Evolutionary conservation across 2,797 vertebrate species (phyloP), one percentile per base, ranked within the genome.

Genomic region (Notamacropus eugenii): DNA sequence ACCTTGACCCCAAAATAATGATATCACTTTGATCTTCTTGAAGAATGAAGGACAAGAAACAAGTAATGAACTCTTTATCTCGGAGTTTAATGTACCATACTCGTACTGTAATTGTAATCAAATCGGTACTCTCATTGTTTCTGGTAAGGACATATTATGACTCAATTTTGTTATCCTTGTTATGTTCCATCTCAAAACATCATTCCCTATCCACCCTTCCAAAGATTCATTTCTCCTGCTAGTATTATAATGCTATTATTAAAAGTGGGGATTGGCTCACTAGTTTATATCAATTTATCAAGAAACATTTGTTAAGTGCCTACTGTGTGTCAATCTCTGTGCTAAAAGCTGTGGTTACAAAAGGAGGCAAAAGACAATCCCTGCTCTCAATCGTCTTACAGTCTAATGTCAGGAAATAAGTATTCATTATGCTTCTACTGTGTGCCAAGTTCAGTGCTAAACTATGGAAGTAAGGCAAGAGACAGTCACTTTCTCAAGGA

Each of bases 231-330:
- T 67, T 67, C 31, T 67, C 4, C 31, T 67, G 13, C 14, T 67
- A 16, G 34, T 67, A n/a, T 67, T 67, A 16, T 67, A n/a, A 67
- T n/a, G 4, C 13, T 52, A 52, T 52, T 52, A 52, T 4, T n/a
- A n/a, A 67, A 12, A 4, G 4, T 16, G 31, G 5, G 4, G 1
- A n/a, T 16, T n/a, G 3, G 1, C 13, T 67, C 3, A 34, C 34
- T n/a, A 34, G n/a, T 67, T 67, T 67, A 67, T 16, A 67, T 67
- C 31, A 67, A 62, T 31, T 28, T 12, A n/a, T 67, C 59, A 62
- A 14, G 11, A 62, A 8, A 16, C 34, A 67, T n/a, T n/a, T 34
- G 11, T 34, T 67, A 67, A n/a, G 34, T n/a, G 4, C 13, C 13
- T 67, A 16, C 62, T 67, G 34, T 19, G 31, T 67, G 34, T 5